Evolutionary conservation across 2,113 vertebrate species (phyloP), one percentile per base, ranked within the genome.

Genomic region (Corythaeola cristata): DNA sequence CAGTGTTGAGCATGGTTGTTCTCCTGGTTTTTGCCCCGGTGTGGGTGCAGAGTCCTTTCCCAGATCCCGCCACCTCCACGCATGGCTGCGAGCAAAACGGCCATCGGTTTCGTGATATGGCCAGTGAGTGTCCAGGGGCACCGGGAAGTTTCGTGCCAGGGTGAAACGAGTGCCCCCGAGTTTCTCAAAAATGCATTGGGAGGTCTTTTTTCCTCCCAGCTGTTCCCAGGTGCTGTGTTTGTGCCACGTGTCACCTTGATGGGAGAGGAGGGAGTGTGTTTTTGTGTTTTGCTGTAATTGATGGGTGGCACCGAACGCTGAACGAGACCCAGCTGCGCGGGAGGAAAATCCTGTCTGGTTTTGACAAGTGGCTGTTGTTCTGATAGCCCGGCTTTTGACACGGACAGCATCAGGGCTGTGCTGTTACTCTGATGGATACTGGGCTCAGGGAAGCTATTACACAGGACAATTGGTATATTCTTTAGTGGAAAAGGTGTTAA

Each of bases 21-120:
- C 44, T 37, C 20, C 44, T 33, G 74, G 37, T 33, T 58, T 58
- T 27, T 50, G 30, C 18, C 52, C 44, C 2, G 12, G 1, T 18
- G 67, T 8, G 44, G 64, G 26, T 6, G 39, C 72, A 2, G 21
- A 0, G 27, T 8, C 49, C 90, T 53, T 78, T 53, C 47, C 63
- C 15, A 8, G 6, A 5, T 44, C 41, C 47, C 37, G 44, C 77
- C 32, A 12, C 30, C 12, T 12, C 24, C 30, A 35, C 6, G 21
- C 59, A 8, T 1, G 11, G 41, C 63, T 9, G 37, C 1, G 3
- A 28, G 77, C 33, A 2, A 26, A 76, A 32, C 0, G 11, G 2
- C 11, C 33, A 1, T 8, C 3, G 20, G 5, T 12, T 77, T 39
- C 16, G 33, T 19, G 9, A 4, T 0, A 3, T 26, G 85, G 55